Conservation (phyloP, 2,113 vertebrate species). For the Cebus imitator region DNA sequence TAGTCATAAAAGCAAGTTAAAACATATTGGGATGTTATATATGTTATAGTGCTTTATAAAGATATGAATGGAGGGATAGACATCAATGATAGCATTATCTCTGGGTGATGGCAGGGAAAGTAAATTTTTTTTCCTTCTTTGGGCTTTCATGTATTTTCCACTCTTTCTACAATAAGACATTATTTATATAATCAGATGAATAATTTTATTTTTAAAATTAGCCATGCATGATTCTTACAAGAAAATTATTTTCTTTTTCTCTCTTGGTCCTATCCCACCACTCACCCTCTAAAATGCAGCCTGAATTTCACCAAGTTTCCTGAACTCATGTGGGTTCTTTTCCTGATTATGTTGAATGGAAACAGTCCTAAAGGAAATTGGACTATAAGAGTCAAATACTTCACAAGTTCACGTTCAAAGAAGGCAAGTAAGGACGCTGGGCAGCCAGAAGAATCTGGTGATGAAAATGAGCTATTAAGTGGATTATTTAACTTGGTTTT, state of each 20-base stretch:
- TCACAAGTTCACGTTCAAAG: slow-evolving; percentile 18
- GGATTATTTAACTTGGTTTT: slow-evolving; percentile 25
- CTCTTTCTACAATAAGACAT: neutral
- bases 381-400: neutral
- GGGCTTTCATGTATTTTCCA: neutral
- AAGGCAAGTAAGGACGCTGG: neutral
- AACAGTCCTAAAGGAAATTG: slow-evolving; percentile 41
- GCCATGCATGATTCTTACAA: neutral
- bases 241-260: slow-evolving; percentile 8
- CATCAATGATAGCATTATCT: neutral
- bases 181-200: neutral
- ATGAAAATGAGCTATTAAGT: slow-evolving; percentile 26
- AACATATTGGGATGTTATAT: neutral
- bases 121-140: slow-evolving; percentile 32
- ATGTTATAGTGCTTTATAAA: neutral
- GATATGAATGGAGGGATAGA: neutral
- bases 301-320: slow-evolving; percentile 14
- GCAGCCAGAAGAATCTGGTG: slow-evolving; percentile 3
- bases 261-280: neutral
- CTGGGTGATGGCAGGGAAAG: neutral
- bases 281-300: neutral
- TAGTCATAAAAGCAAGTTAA: slow-evolving; percentile 26
- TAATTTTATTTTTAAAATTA: slow-evolving; percentile 19
- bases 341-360: neutral
- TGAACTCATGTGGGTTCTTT: slow-evolving; percentile 7